Evolutionary conservation across 2,888 invertebrate genomes (phyloP).

Genomic region (Ryuthela nishihirai): DNA sequence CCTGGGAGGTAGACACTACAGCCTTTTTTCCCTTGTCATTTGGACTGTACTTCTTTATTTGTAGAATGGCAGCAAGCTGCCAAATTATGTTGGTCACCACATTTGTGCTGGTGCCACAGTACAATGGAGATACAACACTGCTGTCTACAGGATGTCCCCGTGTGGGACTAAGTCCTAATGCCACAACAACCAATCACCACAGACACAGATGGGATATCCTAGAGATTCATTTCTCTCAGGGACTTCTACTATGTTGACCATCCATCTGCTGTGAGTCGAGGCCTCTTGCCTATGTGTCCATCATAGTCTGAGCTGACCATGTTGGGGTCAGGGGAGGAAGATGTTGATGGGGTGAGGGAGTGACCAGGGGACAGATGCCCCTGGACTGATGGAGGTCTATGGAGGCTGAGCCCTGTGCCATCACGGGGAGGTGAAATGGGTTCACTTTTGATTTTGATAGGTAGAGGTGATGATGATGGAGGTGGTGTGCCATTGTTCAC

Average conservation of each 20-base stretch:
- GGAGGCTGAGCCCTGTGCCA: constrained; percentile 57
- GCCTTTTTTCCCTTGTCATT: no score
- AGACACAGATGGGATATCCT: constrained; percentile 1
- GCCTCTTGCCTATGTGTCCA: constrained; percentile 65
- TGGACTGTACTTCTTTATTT: no score
- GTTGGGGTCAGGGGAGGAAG: constrained; percentile 48
- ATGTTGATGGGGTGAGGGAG: constrained; percentile 66
- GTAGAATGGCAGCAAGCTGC: no score
- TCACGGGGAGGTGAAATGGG: constrained; percentile 92
- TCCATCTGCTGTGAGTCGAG: constrained; percentile 73
- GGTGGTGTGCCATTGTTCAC: constrained; percentile 44
- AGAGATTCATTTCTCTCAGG: not conserved
- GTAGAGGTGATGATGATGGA: constrained; percentile 62
- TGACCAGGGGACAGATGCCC: constrained; percentile 49
- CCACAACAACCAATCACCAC: constrained; percentile 14
- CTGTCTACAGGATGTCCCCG: no score
- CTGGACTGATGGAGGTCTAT: constrained; percentile 57
- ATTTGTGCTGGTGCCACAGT: no score
- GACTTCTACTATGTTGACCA: constrained; percentile 59
- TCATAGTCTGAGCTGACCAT: constrained; percentile 48
- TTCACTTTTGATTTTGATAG: constrained; percentile 89
- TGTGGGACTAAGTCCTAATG: constrained; percentile 14
- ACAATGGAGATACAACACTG: no score
- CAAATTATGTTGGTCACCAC: no score
- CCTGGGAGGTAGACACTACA: no score